A percentile compares a stretch with the other conserved stretches of the same genome.
These are phyloP conservation scores for Cheilosia vulpina DNA, from an alignment of 2,888 invertebrate species.

Conservation along the genomic window DNA sequence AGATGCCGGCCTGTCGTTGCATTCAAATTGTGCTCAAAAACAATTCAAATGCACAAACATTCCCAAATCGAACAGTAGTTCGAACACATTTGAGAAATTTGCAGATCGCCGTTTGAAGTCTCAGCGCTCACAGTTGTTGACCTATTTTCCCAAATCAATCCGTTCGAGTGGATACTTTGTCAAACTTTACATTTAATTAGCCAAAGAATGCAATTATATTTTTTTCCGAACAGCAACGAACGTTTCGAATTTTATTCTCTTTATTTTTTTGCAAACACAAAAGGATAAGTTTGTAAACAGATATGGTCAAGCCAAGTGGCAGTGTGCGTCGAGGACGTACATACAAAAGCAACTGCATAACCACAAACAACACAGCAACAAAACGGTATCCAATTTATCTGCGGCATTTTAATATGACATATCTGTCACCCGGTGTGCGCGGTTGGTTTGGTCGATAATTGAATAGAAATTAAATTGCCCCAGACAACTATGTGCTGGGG, in stretches of 20 bases:
- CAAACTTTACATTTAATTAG: constrained; percentile 49
- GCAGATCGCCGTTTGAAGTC: constrained; percentile 47
- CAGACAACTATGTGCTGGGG: constrained; percentile 50
- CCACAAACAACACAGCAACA: constrained; percentile 20
- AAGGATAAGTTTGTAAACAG: neutral
- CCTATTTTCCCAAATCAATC: constrained; percentile 48
- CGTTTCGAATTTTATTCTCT: neutral
- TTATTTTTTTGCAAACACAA: neutral
- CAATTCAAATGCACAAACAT: constrained; percentile 48
- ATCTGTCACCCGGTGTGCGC: constrained; percentile 71
- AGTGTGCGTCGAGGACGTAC: constrained; percentile 21
- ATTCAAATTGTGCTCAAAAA: constrained; percentile 59
- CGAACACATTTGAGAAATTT: constrained; percentile 7
- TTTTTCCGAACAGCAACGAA: constrained; percentile 18
- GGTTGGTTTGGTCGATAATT: constrained; percentile 65
- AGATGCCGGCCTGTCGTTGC: constrained; percentile 33
- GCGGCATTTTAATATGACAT: constrained; percentile 73
- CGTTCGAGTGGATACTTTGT: neutral
- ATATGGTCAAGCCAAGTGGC: constrained; percentile 12
- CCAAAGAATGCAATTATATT: constrained; percentile 48
- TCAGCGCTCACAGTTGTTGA: constrained; percentile 41
- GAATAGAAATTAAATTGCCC: constrained; percentile 73
- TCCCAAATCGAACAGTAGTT: constrained; percentile 30
- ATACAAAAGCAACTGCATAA: neutral
- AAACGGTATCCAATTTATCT: constrained; percentile 71